Evolutionary conservation across 1,140 invertebrate species (phyloP), one percentile per base, ranked within the genome.

Genomic region (Ceratina australensis): DNA sequence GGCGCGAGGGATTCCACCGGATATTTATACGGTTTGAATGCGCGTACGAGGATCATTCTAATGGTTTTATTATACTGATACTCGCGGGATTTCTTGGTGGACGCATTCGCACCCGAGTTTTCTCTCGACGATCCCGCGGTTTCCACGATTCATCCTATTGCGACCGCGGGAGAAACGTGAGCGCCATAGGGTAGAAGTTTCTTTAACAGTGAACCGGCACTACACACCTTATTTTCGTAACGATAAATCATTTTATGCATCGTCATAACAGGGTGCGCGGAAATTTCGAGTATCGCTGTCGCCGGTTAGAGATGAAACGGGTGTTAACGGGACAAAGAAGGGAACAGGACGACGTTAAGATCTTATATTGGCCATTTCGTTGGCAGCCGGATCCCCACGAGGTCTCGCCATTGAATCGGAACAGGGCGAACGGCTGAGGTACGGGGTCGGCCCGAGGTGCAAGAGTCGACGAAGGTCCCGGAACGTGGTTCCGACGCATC

Each of bases 1-100:
- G 87, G 90, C 89, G 87, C 88, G 88, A 89, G 90, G 89, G 90
- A 90, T 91, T 90, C 87, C 86, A 82, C 86, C 86, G 87, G 90
- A 91, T 91, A 91, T 89, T 88, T 89, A 88, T 88, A 87, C 86
- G 84, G 85, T 89, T 89, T 86, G 88, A 87, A 89, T 89, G 81
- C 87, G 82, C 86, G 85, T 82, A 87, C 83, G 88, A 88, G 88
- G 88, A 89, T 89, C 88, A 89, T 78, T 87, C 88, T 89, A 89
- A 89, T 89, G 88, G 88, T 89, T 89, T 89, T 89, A 89, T 89
- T 89, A 89, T 89, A 87, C 88, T 75, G 82, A 89, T 88, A 87
- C 84, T 75, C 86, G 76, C 68, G 83, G 84, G 84, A 86, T 86
- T 85, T 85, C 84, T 85, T 84, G 76, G 76, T 78, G 72, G 75